A percentile compares a stretch with the other conserved stretches of the same genome.
phyloP scores from a whole-genome alignment of 2,113 vertebrate genomes.

The Anguilla rostrata region DNA sequence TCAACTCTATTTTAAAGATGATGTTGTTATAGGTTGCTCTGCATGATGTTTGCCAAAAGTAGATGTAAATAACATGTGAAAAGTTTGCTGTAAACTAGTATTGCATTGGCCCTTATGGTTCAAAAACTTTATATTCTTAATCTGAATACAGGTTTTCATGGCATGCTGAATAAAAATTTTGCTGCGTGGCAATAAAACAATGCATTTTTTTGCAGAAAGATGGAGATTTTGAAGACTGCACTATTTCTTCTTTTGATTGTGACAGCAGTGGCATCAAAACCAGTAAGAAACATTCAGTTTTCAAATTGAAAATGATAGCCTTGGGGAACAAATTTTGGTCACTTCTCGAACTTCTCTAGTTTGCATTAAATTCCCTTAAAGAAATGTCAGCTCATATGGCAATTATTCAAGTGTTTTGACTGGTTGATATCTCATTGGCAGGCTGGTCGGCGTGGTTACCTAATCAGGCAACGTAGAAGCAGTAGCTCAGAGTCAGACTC shows the following conservation, averaged over 20 bases:
- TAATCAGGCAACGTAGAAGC: too few relatives aligned
- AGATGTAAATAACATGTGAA: background rate
- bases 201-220: constrained; percentile 17
- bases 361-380: background rate
- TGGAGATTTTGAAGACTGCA: constrained; percentile 35
- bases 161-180: too few relatives aligned
- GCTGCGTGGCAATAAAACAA: background rate
- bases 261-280: constrained; percentile 33
- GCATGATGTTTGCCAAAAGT: background rate
- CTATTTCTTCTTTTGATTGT: constrained; percentile 35
- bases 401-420: too few relatives aligned
- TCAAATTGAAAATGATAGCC: background rate
- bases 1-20: background rate
- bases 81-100: background rate
- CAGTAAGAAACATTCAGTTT: constrained; percentile 36
- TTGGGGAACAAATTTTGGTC: background rate
- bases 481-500: too few relatives aligned
- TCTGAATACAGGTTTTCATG: background rate
- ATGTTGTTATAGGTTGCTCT: background rate
- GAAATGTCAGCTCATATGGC: too few relatives aligned
- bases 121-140: background rate
- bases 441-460: too few relatives aligned
- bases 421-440: too few relatives aligned
- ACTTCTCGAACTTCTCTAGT: background rate
- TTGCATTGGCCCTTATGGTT: background rate